Evolutionary conservation across 2,888 invertebrate species (phyloP).

Genomic region (Habrosyne pyritoides): DNA sequence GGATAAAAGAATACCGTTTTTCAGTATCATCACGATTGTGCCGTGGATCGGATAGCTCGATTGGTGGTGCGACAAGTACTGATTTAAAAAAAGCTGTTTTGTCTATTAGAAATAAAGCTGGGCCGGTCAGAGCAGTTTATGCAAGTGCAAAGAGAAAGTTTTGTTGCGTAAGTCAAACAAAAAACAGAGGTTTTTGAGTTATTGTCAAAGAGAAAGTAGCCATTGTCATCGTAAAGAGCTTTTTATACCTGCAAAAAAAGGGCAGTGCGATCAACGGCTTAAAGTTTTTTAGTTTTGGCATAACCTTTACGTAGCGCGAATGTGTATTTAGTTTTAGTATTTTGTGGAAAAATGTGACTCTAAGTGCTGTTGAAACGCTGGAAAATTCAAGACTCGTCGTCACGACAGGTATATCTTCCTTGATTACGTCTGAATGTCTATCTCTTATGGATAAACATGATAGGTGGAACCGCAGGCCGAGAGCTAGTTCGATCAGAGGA

Average conservation of each 20-base stretch:
- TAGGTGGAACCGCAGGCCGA: no score
- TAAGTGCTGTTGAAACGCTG: conserved; percentile 21
- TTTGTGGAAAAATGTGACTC: conserved; percentile 17
- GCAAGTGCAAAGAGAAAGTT: conserved; percentile 70
- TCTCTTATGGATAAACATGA: no score
- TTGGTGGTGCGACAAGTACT: conserved; percentile 60
- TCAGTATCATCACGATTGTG: conserved; percentile 81
- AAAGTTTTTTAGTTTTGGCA: conserved; percentile 70
- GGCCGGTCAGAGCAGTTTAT: conserved; percentile 42
- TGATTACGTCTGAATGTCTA: no score
- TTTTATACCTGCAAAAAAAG: conserved; percentile 66
- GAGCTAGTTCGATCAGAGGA: no score
- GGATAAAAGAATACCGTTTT: conserved; percentile 82
- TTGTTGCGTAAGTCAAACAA: conserved; percentile 55
- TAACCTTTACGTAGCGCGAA: conserved; percentile 61
- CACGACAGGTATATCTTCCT: neutral
- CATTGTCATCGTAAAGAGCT: conserved; percentile 66
- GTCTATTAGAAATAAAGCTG: conserved; percentile 18
- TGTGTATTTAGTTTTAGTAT: conserved; percentile 60
- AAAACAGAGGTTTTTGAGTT: conserved; percentile 64
- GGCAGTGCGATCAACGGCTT: conserved; percentile 57
- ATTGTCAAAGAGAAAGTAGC: conserved; percentile 74
- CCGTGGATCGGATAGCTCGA: conserved; percentile 78
- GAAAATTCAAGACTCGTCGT: neutral
- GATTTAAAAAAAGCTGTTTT: conserved; percentile 48